phyloP scores from a whole-genome alignment of 2,888 invertebrate species.

The Nemoura dubitans region DNA sequence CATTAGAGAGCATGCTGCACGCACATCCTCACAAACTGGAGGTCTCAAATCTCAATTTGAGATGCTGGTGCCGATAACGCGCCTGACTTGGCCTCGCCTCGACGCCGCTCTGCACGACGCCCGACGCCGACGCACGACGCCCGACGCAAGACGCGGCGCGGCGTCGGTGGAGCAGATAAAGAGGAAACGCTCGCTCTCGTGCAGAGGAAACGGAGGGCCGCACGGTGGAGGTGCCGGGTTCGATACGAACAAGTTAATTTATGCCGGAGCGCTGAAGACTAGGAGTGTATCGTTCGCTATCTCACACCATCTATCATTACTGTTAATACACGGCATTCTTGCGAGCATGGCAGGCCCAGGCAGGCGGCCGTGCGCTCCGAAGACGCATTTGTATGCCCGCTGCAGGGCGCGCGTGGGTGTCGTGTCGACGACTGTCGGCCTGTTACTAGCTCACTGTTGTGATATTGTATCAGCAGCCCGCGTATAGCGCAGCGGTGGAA shows the following conservation, averaged over 20 bases:
- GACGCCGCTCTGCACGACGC: not conserved
- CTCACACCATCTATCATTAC: constrained; percentile 34
- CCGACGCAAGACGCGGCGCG: not conserved
- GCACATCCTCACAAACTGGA: constrained; percentile 16
- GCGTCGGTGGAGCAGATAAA: not conserved
- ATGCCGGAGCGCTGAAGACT: constrained; percentile 1
- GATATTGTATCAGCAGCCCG: not conserved
- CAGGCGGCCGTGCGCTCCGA: not conserved
- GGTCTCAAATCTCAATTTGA: constrained; percentile 35
- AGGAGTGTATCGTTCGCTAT: constrained; percentile 8
- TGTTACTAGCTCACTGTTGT: not conserved
- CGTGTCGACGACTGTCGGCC: too few relatives aligned
- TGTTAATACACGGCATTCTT: constrained; percentile 9
- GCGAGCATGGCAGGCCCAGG: not conserved
- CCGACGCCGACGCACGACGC: not conserved
- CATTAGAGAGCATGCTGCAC: constrained; percentile 25
- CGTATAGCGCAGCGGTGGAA: not conserved
- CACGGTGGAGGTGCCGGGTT: constrained; percentile 29
- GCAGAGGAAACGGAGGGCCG: not conserved
- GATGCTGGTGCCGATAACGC: constrained; percentile 30
- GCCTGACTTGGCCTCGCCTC: not conserved
- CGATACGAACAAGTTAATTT: constrained; percentile 2
- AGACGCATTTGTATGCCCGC: not conserved
- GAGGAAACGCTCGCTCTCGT: not conserved
- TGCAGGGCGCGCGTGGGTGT: not conserved